Percentiles rank a stretch among this genome's conserved stretches.
phyloP scores from a whole-genome alignment of 2,888 invertebrate species.

The Crioceris asparagi region DNA sequence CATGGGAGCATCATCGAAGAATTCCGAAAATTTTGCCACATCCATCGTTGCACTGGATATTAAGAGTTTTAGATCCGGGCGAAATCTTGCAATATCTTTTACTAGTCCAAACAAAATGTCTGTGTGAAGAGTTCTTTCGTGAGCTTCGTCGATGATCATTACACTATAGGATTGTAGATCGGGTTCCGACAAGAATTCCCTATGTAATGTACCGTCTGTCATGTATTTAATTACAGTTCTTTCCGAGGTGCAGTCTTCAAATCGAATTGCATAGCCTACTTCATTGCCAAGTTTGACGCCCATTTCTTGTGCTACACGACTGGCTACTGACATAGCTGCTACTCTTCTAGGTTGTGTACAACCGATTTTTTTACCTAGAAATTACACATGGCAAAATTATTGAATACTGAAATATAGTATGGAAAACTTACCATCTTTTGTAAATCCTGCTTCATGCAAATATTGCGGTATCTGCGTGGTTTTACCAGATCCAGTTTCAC shows the following conservation, averaged over 20 bases:
- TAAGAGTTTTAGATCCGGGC: conserved; percentile 81
- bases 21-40: conserved; percentile 94
- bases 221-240: conserved; percentile 95
- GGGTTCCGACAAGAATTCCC: conserved; percentile 96
- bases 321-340: conserved; percentile 99
- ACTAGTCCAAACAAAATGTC: conserved; percentile 97
- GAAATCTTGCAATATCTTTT: conserved; percentile 87
- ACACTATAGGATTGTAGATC: conserved; percentile 93
- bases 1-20: conserved; percentile 97
- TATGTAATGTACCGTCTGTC: conserved; percentile 96
- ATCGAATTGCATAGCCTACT: conserved; percentile 85
- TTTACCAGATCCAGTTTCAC: conserved; percentile 98
- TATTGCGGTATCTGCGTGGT: conserved; percentile 99
- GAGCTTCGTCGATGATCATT: conserved; percentile 99
- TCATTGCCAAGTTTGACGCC: conserved; percentile 89
- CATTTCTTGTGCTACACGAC: conserved; percentile 97
- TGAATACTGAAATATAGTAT: background rate
- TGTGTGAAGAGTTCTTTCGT: conserved; percentile 95
- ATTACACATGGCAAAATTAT: too few species aligned
- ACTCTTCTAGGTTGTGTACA: conserved; percentile 97
- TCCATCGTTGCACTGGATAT: conserved; percentile 98
- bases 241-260: conserved; percentile 98
- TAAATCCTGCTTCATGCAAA: conserved; percentile 87
- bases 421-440: conserved; percentile 47
- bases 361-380: conserved; percentile 51